Conservation (phyloP, 2,113 vertebrate genomes). For the Pholis gunnellus region DNA sequence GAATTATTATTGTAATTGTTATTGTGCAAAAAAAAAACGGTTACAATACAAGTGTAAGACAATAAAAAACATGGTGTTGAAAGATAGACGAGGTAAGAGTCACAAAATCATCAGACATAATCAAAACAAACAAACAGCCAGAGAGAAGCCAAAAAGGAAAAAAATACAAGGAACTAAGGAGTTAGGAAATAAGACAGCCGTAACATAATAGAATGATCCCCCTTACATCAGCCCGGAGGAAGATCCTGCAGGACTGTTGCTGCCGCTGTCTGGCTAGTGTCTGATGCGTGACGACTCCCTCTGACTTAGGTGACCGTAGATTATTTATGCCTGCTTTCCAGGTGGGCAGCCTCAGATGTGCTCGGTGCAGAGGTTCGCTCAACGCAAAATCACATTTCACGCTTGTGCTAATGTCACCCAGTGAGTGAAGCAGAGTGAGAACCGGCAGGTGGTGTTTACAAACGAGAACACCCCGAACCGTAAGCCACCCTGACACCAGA, state of each 20-base stretch:
- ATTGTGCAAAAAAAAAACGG: neutral
- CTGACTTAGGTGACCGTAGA: conserved; percentile 64
- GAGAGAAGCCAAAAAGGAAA: neutral
- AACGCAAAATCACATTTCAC: conserved; percentile 76
- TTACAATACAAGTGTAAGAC: neutral
- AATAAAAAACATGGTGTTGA: neutral
- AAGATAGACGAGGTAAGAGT: neutral
- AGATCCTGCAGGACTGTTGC: neutral
- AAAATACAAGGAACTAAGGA: neutral
- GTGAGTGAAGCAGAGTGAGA: conserved; percentile 61
- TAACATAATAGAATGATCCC: neutral
- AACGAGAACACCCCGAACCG: conserved; percentile 70
- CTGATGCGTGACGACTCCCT: conserved; percentile 54
- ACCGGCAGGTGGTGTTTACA: conserved; percentile 79
- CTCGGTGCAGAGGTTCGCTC: conserved; percentile 60
- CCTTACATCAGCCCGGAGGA: neutral
- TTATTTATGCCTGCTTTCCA: conserved; percentile 72
- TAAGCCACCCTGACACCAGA: conserved; percentile 66
- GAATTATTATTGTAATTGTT: neutral
- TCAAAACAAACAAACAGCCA: neutral
- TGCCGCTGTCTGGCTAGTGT: conserved; percentile 30
- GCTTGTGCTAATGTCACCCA: conserved; percentile 65
- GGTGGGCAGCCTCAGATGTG: conserved; percentile 66
- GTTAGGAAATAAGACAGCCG: neutral
- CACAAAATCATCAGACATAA: neutral